These are phyloP conservation scores for Rapana venosa DNA, from an alignment of 2,888 invertebrate species.

Conservation along the genomic window DNA sequence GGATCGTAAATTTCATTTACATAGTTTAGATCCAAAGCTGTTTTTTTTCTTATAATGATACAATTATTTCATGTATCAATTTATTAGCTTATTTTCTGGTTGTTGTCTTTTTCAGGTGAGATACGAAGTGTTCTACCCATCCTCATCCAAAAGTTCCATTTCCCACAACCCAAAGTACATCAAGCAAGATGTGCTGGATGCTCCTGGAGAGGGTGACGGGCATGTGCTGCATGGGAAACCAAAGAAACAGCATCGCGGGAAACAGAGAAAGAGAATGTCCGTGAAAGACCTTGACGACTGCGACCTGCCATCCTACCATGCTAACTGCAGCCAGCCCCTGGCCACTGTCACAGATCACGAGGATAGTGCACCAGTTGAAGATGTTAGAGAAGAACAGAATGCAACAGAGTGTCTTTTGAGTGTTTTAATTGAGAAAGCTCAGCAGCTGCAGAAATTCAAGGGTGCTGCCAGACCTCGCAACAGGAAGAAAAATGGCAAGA, in stretches of 20 bases:
- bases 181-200: constrained; percentile 34
- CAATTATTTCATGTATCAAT: no score
- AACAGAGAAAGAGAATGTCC: constrained; percentile 41
- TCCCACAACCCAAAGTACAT: constrained; percentile 54
- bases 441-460: constrained; percentile 3
- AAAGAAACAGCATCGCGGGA: constrained; percentile 31
- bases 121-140: constrained; percentile 53
- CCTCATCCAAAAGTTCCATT: constrained; percentile 50
- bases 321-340: not conserved
- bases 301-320: constrained; percentile 13
- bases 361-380: not conserved
- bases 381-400: not conserved
- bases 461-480: not conserved
- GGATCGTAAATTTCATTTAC: no score
- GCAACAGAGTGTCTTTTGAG: not conserved
- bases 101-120: constrained; percentile 31
- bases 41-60: no score
- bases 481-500: not conserved
- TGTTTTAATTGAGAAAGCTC: constrained; percentile 3
- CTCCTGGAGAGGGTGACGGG: constrained; percentile 25
- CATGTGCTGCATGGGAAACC: constrained; percentile 28
- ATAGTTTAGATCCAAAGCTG: no score
- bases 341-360: not conserved
- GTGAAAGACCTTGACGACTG: constrained; percentile 40
- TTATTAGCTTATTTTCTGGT: not conserved